phyloP scores from a whole-genome alignment of 2,888 invertebrate species.

The Prosapia bicincta region DNA sequence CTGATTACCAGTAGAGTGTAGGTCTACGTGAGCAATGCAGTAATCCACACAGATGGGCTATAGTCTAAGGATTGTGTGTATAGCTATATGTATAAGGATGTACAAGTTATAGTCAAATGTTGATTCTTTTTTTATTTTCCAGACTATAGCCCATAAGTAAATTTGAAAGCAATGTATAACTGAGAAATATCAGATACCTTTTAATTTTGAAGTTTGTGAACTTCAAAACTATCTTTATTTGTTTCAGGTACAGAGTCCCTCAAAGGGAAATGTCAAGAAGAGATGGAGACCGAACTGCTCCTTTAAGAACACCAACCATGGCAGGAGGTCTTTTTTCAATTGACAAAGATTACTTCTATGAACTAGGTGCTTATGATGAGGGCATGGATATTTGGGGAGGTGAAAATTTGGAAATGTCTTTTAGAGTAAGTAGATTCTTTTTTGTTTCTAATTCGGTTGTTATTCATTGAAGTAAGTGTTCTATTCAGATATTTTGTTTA shows the following conservation, averaged over 20 bases:
- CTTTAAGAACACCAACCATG: slow-evolving; percentile 96
- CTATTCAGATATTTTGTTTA: too few relatives aligned
- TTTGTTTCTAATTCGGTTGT: not conserved
- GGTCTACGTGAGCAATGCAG: too few relatives aligned
- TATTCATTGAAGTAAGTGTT: too few relatives aligned
- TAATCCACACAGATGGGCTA: too few relatives aligned
- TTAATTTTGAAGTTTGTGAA: not conserved
- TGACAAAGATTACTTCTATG: slow-evolving; percentile 94
- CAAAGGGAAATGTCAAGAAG: slow-evolving; percentile 94
- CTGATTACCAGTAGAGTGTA: too few relatives aligned
- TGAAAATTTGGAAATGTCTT: slow-evolving; percentile 93
- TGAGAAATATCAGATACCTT: too few relatives aligned
- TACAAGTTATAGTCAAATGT: too few relatives aligned
- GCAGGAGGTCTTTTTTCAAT: slow-evolving; percentile 96
- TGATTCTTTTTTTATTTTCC: too few relatives aligned
- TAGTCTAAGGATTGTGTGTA: too few relatives aligned
- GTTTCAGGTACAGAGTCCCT: slow-evolving; percentile 88
- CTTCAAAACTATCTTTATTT: slow-evolving; percentile 16
- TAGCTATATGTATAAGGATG: too few relatives aligned
- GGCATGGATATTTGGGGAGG: slow-evolving; percentile 99
- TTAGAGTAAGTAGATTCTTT: slow-evolving; percentile 62
- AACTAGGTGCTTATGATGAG: slow-evolving; percentile 96
- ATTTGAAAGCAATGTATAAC: too few relatives aligned
- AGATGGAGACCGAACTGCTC: slow-evolving; percentile 88
- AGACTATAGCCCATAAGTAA: too few relatives aligned